These are phyloP conservation scores for Sceloporus undulatus DNA, from an alignment of 2,113 vertebrate genomes.

Conservation along the genomic window DNA sequence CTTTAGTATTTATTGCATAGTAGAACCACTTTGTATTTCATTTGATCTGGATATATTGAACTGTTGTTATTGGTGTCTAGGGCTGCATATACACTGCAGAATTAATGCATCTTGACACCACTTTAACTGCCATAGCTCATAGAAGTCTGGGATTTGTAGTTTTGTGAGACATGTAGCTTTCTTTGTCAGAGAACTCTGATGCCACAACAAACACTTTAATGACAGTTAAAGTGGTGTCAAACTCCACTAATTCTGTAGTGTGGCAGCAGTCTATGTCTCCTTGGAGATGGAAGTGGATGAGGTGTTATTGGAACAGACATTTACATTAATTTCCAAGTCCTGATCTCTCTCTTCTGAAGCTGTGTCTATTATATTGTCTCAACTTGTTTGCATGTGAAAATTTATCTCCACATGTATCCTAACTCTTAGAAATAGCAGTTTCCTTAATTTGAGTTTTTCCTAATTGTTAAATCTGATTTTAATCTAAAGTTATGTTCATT, in stretches of 20 bases:
- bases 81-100: too few species aligned
- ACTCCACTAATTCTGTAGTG: too few species aligned
- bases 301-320: constrained; percentile 26
- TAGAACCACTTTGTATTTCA: not conserved
- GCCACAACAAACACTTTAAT: too few species aligned
- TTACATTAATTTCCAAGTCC: constrained; percentile 27
- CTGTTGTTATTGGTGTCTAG: not conserved
- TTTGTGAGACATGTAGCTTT: too few species aligned
- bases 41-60: not conserved
- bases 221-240: too few species aligned
- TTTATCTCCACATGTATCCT: constrained; percentile 10
- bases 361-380: not conserved
- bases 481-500: constrained; percentile 38
- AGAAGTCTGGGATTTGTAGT: too few species aligned
- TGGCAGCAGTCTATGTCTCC: too few species aligned
- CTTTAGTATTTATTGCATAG: not conserved
- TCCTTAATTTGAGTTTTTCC: not conserved
- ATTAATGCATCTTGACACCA: too few species aligned
- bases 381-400: constrained; percentile 41
- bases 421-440: constrained; percentile 16
- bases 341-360: not conserved
- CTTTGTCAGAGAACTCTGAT: too few species aligned
- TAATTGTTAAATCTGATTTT: constrained; percentile 41
- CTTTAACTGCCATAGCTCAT: too few species aligned
- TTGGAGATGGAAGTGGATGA: constrained; percentile 2